Evolutionary conservation across 2,888 invertebrate species (phyloP).

Genomic region (Erebia epiphron): DNA sequence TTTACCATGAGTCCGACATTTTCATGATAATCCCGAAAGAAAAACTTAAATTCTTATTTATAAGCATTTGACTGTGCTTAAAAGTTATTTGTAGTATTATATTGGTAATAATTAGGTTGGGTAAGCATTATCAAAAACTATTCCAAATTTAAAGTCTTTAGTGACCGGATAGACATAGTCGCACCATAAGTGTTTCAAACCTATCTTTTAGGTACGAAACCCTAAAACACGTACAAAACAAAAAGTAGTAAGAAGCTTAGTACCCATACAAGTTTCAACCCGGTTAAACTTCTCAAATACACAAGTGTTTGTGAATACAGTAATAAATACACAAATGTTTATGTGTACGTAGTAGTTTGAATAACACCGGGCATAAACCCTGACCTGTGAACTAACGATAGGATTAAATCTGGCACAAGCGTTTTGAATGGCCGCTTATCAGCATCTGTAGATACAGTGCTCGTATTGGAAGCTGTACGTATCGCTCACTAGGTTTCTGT

Average conservation of each 20-base stretch:
- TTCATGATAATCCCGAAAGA: not conserved
- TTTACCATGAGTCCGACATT: not conserved
- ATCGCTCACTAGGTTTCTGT: conserved; percentile 30
- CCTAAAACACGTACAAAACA: too few relatives aligned
- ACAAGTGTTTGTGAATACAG: not conserved
- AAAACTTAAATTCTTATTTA: not conserved
- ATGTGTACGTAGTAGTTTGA: not conserved
- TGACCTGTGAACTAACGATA: not conserved
- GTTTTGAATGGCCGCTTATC: conserved; percentile 9
- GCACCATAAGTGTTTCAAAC: too few relatives aligned
- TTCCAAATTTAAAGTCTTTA: too few relatives aligned
- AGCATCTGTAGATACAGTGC: conserved; percentile 4
- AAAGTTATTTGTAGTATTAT: too few relatives aligned
- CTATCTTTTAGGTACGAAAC: too few relatives aligned
- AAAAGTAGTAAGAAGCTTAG: too few relatives aligned
- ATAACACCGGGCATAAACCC: not conserved
- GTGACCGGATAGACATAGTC: too few relatives aligned
- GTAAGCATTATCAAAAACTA: too few relatives aligned
- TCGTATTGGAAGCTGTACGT: conserved; percentile 6
- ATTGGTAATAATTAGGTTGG: too few relatives aligned
- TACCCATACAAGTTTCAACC: too few relatives aligned
- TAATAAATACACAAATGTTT: not conserved
- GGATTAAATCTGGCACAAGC: not conserved
- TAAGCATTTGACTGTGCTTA: too few relatives aligned
- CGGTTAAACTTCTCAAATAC: too few relatives aligned